Evolutionary conservation across 2,888 invertebrate genomes (phyloP), one percentile per base, ranked within the genome.

Genomic region (Tiliacea citrago): DNA sequence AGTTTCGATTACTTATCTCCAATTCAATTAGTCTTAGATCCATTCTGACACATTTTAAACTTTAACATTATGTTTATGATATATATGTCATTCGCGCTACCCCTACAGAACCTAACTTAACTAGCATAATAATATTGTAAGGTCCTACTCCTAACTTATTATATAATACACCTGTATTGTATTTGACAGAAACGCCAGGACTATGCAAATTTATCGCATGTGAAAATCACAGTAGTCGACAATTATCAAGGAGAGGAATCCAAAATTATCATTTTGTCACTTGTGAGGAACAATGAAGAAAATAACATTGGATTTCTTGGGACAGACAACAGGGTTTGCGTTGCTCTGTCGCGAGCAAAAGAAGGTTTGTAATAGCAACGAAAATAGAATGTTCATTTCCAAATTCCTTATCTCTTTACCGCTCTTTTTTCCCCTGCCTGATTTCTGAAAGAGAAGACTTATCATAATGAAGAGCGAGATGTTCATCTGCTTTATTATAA

Each of bases 171-270:
- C 29, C 29, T 29, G 1, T 16, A 12, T 35, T 68, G 51, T 45
- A 18, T 75, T 74, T 92, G 90, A n/a, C 86, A 96, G 96, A 88
- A 94, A 91, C 90, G 93, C 4, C 62, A 68, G 2, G 86, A 86
- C 0, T 94, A 94, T 84, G 63, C 87, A 3, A 89, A 94, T 47
- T 90, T 97, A 42, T 79, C 92, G 42, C 94, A 96, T n/a, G 97
- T 98, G 4, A 96, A 97, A 83, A 97, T 98, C 7, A 97, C 97
- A 0, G 97, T 97, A 0, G 97, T 98, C 7, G 98, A 98, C 90
- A 98, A 98, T 90, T 98, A 97, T 89, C 98, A 98, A 95, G 98
- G 98, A 0, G 97, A 98, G 88, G 98, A 98, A 91, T 97, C 97
- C 42, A 97, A 97, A 87, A 98, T 98, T 63, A 98, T 98, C 79